Percentiles rank a stretch among this genome's conserved stretches.
Evolutionary conservation across 1,140 invertebrate species (phyloP).

Genomic region (Stegodyphus mimosarum): DNA sequence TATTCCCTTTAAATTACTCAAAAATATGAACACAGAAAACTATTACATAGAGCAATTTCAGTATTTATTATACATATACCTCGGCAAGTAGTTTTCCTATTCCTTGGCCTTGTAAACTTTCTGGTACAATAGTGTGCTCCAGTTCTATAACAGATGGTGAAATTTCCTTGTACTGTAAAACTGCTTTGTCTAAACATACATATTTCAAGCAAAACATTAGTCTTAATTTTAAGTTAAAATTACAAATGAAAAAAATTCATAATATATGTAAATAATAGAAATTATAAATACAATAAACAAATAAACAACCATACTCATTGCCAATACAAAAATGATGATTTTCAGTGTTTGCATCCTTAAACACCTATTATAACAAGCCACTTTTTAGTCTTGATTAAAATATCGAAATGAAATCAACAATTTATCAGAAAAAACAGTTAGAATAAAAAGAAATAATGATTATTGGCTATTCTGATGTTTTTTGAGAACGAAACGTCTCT

Average conservation of each 20-base stretch:
- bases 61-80: slow-evolving; percentile 67
- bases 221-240: neutral
- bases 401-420: too few species aligned
- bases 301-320: neutral
- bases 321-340: too few species aligned
- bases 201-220: neutral
- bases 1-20: too few species aligned
- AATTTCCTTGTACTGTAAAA: slow-evolving; percentile 53
- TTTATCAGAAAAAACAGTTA: too few species aligned
- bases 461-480: too few species aligned
- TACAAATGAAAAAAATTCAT: neutral
- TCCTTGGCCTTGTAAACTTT: slow-evolving; percentile 73
- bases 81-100: slow-evolving; percentile 75
- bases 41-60: too few species aligned
- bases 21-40: too few species aligned
- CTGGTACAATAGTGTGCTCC: slow-evolving; percentile 73
- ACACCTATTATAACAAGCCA: too few species aligned
- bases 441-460: too few species aligned
- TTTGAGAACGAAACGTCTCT: too few species aligned
- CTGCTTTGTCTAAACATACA: slow-evolving; percentile 44
- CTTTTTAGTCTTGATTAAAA: too few species aligned
- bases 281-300: neutral
- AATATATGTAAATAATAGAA: neutral
- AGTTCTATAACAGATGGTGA: slow-evolving; percentile 69
- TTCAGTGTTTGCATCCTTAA: too few species aligned